phyloP scores from a whole-genome alignment of 1,140 invertebrate genomes.

The Brachionus paranguensis region DNA sequence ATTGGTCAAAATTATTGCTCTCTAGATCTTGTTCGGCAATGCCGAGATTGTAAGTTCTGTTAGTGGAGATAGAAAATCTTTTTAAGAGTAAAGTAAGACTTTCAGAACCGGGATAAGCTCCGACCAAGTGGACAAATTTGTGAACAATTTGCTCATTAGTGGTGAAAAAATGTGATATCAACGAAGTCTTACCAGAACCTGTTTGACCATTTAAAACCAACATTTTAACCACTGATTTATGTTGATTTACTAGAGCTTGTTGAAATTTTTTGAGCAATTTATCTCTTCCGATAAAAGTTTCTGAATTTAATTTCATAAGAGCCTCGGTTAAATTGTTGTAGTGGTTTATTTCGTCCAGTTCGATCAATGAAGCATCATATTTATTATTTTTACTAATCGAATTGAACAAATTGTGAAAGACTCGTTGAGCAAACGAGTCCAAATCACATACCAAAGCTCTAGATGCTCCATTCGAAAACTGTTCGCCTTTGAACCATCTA shows the following conservation, averaged over 20 bases:
- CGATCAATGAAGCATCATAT: background rate
- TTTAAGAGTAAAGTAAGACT: conserved; percentile 47
- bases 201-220: conserved; percentile 46
- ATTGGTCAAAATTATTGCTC: conserved; percentile 43
- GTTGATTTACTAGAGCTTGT: conserved; percentile 24
- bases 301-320: conserved; percentile 44
- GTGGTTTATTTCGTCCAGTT: conserved; percentile 47
- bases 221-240: background rate
- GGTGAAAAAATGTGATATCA: conserved; percentile 46
- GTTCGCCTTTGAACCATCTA: conserved; percentile 51
- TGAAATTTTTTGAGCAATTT: conserved; percentile 46
- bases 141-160: background rate
- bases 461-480: conserved; percentile 41
- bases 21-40: conserved; percentile 45
- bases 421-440: conserved; percentile 53
- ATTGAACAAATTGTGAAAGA: conserved; percentile 54
- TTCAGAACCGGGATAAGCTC: conserved; percentile 50
- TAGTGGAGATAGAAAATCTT: conserved; percentile 47
- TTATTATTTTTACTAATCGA: conserved; percentile 47
- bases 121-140: conserved; percentile 50
- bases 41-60: conserved; percentile 45
- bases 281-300: conserved; percentile 48
- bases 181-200: conserved; percentile 54
- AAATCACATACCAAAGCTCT: conserved; percentile 52
- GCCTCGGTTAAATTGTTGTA: conserved; percentile 47